Evolutionary conservation across 2,888 invertebrate genomes (phyloP).

Genomic region (Strigamia maritima): DNA sequence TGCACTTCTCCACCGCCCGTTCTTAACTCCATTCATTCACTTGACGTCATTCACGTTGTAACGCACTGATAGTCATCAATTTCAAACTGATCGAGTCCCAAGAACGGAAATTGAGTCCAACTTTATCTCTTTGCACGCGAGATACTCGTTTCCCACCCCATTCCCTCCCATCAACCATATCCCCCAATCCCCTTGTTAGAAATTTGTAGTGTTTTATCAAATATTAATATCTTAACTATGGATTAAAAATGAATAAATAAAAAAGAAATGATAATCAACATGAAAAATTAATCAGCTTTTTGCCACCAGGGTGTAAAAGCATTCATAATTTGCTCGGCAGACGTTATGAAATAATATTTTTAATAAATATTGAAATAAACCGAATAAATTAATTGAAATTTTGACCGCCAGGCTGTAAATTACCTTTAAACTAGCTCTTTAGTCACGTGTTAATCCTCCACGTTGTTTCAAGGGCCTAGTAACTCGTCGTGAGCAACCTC

Average conservation of each 20-base stretch:
- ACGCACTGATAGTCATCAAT: not conserved
- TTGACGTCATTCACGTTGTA: not conserved
- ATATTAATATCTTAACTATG: too few species aligned
- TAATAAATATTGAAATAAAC: not conserved
- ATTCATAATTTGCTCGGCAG: too few species aligned
- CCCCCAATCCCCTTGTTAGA: not conserved
- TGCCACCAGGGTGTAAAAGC: too few species aligned
- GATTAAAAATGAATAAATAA: too few species aligned
- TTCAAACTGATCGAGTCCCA: conserved; percentile 8
- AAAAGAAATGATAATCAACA: too few species aligned
- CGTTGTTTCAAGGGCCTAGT: not conserved
- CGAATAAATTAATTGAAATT: not conserved
- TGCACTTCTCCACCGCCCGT: not conserved
- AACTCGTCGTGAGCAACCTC: not conserved
- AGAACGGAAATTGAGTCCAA: conserved; percentile 32
- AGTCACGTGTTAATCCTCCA: not conserved
- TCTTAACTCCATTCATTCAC: not conserved
- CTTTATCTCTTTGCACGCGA: conserved; percentile 14
- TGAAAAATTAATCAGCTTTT: too few species aligned
- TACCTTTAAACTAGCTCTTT: not conserved
- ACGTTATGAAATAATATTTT: too few species aligned
- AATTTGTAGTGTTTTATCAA: too few species aligned
- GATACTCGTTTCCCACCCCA: conserved; percentile 2
- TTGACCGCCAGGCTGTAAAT: not conserved
- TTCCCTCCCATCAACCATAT: not conserved